Percentiles rank a stretch among this genome's conserved stretches.
phyloP scores from a whole-genome alignment of 2,797 vertebrate genomes.

The Diceros bicornis region DNA sequence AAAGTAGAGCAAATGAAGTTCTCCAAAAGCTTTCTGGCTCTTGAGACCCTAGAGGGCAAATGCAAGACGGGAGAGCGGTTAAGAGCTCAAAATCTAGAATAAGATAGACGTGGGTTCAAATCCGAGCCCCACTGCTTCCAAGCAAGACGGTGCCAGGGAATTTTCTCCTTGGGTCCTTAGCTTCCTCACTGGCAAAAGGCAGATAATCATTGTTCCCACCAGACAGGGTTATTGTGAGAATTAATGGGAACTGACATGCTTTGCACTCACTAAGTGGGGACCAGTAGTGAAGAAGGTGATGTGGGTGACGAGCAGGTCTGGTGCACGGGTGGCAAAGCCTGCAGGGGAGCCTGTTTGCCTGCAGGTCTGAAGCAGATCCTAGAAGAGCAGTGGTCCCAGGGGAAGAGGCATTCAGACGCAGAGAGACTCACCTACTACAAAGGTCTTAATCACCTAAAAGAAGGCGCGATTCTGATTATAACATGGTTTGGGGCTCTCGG shows the following conservation, averaged over 20 bases:
- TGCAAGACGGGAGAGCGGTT: background rate
- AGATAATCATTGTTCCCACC: background rate
- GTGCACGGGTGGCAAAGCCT: too few species aligned
- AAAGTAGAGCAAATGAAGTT: background rate
- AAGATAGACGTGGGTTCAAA: background rate
- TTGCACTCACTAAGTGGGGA: background rate
- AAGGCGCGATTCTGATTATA: background rate
- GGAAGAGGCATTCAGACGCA: background rate
- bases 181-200: background rate
- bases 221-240: background rate
- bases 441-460: background rate
- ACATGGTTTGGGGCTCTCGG: background rate
- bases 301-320: fast-evolving
- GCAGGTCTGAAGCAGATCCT: background rate
- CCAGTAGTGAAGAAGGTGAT: fast-evolving
- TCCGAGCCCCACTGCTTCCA: background rate
- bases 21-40: background rate
- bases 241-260: background rate
- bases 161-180: fast-evolving
- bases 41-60: background rate
- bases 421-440: background rate
- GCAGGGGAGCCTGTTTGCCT: too few species aligned
- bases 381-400: background rate
- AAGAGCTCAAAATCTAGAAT: background rate
- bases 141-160: background rate